These are phyloP conservation scores for Phragmatobia fuliginosa DNA, from an alignment of 2,888 invertebrate species.

Conservation along the genomic window DNA sequence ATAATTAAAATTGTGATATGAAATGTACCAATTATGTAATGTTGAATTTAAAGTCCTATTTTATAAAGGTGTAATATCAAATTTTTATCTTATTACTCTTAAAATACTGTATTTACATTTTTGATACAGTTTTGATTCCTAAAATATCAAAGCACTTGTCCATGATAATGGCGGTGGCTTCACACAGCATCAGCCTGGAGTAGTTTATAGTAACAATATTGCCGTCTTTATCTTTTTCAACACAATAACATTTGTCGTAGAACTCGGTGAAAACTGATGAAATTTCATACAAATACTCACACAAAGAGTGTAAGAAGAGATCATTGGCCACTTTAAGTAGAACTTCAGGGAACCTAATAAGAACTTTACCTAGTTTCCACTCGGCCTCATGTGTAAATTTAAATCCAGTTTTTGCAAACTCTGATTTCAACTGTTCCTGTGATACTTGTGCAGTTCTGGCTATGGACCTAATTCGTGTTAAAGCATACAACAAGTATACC, in stretches of 20 bases:
- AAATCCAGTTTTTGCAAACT: constrained; percentile 87
- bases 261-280: constrained; percentile 98
- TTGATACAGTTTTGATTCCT: constrained; percentile 95
- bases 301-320: constrained; percentile 94
- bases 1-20: constrained; percentile 45
- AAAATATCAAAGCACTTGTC: constrained; percentile 95
- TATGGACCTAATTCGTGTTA: constrained; percentile 97
- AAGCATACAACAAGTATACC: constrained; percentile 97
- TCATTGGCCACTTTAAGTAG: constrained; percentile 93
- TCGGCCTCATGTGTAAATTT: constrained; percentile 96
- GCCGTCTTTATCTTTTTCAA: constrained; percentile 95
- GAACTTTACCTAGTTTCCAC: constrained; percentile 96
- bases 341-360: constrained; percentile 95
- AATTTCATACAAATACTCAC: constrained; percentile 98
- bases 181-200: constrained; percentile 95
- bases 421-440: constrained; percentile 86
- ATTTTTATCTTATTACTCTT: neutral
- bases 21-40: constrained; percentile 22
- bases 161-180: constrained; percentile 96
- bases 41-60: constrained; percentile 1
- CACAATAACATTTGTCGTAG: constrained; percentile 98
- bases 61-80: constrained; percentile 7
- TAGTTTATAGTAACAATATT: constrained; percentile 93
- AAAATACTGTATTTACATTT: constrained; percentile 90
- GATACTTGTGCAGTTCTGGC: constrained; percentile 92